A percentile compares a stretch with the other conserved stretches of the same genome.
Evolutionary conservation across 2,797 vertebrate species (phyloP).

Genomic region (Molossus alvarezi): DNA sequence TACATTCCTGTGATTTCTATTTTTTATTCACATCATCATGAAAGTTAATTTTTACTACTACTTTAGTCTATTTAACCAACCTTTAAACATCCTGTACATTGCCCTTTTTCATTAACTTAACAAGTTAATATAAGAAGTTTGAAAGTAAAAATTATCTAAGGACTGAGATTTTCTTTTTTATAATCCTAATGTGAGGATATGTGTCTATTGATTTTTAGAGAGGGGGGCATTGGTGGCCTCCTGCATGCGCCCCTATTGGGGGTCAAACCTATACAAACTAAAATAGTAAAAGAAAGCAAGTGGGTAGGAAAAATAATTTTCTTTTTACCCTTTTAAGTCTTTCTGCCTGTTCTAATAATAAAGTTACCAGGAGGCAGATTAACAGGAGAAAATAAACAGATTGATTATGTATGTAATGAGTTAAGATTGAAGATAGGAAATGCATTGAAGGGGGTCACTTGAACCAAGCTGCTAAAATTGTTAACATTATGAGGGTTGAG

Average conservation of each 20-base stretch:
- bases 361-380: not conserved
- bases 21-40: constrained; percentile 24
- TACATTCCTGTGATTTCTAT: not conserved
- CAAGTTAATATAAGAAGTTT: not conserved
- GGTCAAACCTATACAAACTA: not conserved
- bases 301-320: not conserved
- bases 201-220: too few species aligned
- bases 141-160: not conserved
- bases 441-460: not conserved
- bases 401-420: not conserved
- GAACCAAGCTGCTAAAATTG: not conserved
- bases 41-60: not conserved
- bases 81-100: not conserved
- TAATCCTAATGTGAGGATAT: too few species aligned
- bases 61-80: not conserved
- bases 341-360: not conserved
- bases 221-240: too few species aligned
- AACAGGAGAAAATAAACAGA: not conserved
- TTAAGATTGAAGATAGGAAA: not conserved
- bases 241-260: too few species aligned
- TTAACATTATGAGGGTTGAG: not conserved
- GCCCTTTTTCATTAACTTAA: not conserved
- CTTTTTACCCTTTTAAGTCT: not conserved
- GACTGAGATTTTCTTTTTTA: not conserved
- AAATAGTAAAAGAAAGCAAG: not conserved